Base-by-base conservation (phyloP, 2,113 vertebrate genomes). In the Lycocorax pyrrhopterus region DNA sequence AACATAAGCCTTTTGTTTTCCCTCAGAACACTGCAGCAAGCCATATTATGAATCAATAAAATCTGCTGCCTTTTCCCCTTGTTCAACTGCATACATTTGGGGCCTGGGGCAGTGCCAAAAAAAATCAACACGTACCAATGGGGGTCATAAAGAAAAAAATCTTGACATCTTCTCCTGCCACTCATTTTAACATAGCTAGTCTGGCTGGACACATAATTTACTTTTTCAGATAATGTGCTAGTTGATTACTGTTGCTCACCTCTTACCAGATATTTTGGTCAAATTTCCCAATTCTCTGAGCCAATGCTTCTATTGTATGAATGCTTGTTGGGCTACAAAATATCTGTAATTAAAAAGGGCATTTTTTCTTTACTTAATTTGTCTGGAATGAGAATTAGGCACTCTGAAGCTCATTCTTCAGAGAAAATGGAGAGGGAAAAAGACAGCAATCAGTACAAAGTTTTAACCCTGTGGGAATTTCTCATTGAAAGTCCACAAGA, bases 1-100 rank as follows among this genome's bases (percentile, higher is more conserved):
- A 96, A 95, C 93, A 94, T 78, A 96, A 94, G 87, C 56, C 53
- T 83, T 94, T 96, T 95, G 85, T 96, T 94, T 95, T 90, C 59
- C 26, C 47, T 71, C 56, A 72, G 84, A 88, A 84, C 59, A 69
- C 81, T 90, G 66, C 62, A 89, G 85, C 69, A 94, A 92, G 47
- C 39, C 81, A 47, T 94, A 87, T 88, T 96, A 94, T 86, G 81
- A 95, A 87, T 87, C 93, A 92, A 86, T 93, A 93, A 93, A 92
- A 86, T 86, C 77, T 79, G 60, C 73, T 95, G 85, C 93, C 91
- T 96, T 94, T 94, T 26, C 39, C 67, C 39, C 86, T 81, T 74
- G 32, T 87, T 92, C 59, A 74, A 46, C n/a, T 62, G 44, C 68
- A 87, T 52, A 84, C 79, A 52, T 53, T 87, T 90, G 88, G 74